These are phyloP conservation scores for Homarus gammarus DNA, from an alignment of 2,888 invertebrate genomes.

Conservation along the genomic window DNA sequence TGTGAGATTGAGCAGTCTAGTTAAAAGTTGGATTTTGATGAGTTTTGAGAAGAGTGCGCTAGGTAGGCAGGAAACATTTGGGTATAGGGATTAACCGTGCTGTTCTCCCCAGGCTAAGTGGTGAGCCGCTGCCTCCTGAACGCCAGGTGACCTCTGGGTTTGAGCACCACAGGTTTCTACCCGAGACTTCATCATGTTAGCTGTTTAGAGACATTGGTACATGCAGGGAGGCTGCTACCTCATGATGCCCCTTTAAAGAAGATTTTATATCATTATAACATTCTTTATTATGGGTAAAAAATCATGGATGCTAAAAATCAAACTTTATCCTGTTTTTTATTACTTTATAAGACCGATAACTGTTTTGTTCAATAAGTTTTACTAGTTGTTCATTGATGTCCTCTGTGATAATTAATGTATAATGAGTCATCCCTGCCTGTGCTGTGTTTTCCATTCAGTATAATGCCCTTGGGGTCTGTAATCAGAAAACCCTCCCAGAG, in stretches of 20 bases:
- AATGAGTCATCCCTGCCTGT: slow-evolving; percentile 40
- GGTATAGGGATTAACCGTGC: slow-evolving; percentile 62
- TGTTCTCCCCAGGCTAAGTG: slow-evolving; percentile 69
- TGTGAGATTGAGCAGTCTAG: background rate
- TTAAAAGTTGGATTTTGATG: slow-evolving; percentile 11
- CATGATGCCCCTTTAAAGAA: background rate
- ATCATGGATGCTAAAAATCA: background rate
- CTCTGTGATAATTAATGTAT: slow-evolving; percentile 1
- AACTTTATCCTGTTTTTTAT: background rate
- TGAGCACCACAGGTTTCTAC: slow-evolving; percentile 70
- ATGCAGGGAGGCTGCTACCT: slow-evolving; percentile 49
- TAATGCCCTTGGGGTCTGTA: slow-evolving; percentile 36
- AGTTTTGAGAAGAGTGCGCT: background rate
- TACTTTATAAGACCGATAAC: background rate
- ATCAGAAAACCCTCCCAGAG: slow-evolving; percentile 57
- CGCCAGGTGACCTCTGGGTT: slow-evolving; percentile 66
- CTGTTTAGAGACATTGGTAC: slow-evolving; percentile 50
- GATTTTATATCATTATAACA: background rate
- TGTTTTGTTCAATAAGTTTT: background rate
- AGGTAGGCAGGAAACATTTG: slow-evolving; percentile 34
- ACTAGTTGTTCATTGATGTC: background rate
- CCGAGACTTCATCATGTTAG: slow-evolving; percentile 67
- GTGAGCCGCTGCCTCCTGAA: slow-evolving; percentile 66
- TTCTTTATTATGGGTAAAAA: background rate
- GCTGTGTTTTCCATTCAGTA: slow-evolving; percentile 36